These are phyloP conservation scores for Monopis laevigella DNA, from an alignment of 2,888 invertebrate species.

Conservation along the genomic window DNA sequence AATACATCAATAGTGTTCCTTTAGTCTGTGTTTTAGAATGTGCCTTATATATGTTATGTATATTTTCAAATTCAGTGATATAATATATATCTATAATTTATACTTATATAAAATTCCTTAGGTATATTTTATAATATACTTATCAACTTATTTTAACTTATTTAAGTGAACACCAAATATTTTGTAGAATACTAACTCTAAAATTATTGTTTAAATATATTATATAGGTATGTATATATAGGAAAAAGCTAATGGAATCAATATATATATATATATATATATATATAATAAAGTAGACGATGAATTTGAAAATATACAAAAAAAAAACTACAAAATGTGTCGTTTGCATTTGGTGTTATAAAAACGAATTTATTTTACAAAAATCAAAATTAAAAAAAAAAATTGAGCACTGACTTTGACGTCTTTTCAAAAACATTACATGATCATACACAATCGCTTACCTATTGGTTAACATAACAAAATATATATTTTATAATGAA, in stretches of 20 bases:
- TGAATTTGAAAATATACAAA: conserved; percentile 9
- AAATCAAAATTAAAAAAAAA: conserved; percentile 36
- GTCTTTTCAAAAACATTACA: conserved; percentile 4
- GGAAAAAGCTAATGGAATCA: too few relatives aligned
- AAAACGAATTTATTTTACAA: neutral
- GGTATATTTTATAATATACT: neutral
- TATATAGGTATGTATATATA: too few relatives aligned
- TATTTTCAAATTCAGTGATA: conserved; percentile 44
- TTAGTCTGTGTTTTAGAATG: too few relatives aligned
- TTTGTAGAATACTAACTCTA: neutral
- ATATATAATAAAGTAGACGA: too few relatives aligned
- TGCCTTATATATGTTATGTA: too few relatives aligned
- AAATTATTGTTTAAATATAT: too few relatives aligned
- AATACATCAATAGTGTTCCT: conserved; percentile 51
- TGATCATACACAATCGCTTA: conserved; percentile 7
- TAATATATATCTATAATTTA: neutral
- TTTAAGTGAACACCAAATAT: conserved; percentile 10
- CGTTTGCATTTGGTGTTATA: conserved; percentile 3
- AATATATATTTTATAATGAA: too few relatives aligned
- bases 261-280: too few relatives aligned
- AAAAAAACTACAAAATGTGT: conserved; percentile 6
- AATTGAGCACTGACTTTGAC: conserved; percentile 49
- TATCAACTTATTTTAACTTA: conserved; percentile 1
- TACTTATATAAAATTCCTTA: conserved; percentile 1
- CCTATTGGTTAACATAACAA: too few relatives aligned